These are phyloP conservation scores for Drosophila bipectinata DNA, from an alignment of 1,140 invertebrate species.

Conservation along the genomic window DNA sequence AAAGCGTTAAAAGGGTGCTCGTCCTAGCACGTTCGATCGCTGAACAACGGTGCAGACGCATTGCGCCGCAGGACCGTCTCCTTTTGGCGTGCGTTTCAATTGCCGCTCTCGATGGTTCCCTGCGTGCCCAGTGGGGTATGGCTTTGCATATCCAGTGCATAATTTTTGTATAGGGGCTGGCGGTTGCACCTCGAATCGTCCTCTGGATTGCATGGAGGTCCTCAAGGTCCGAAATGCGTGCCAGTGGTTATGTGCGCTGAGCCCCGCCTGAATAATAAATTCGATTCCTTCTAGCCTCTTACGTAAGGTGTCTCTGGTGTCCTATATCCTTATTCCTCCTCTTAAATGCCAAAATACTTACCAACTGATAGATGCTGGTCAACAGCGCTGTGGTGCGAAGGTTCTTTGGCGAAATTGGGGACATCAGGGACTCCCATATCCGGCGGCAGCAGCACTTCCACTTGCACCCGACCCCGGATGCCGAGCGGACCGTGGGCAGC, in stretches of 20 bases:
- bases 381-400: slow-evolving; percentile 74
- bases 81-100: slow-evolving; percentile 53
- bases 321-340: background rate
- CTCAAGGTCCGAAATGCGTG: slow-evolving; percentile 38
- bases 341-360: slow-evolving; percentile 43
- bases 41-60: slow-evolving; percentile 62
- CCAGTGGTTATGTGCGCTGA: slow-evolving; percentile 54
- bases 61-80: slow-evolving; percentile 61
- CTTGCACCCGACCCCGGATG: slow-evolving; percentile 38
- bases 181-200: slow-evolving; percentile 47
- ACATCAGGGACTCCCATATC: slow-evolving; percentile 65
- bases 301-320: slow-evolving; percentile 18
- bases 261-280: slow-evolving; percentile 46
- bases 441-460: slow-evolving; percentile 56
- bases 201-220: slow-evolving; percentile 43
- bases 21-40: slow-evolving; percentile 46
- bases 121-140: slow-evolving; percentile 78
- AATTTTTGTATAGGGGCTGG: slow-evolving; percentile 74
- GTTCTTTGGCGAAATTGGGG: slow-evolving; percentile 74
- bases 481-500: slow-evolving; percentile 42
- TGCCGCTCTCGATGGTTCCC: slow-evolving; percentile 60
- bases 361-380: slow-evolving; percentile 79
- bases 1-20: slow-evolving; percentile 70
- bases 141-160: slow-evolving; percentile 83
- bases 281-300: background rate